A percentile compares a stretch with the other conserved stretches of the same genome.
Evolutionary conservation across 2,113 vertebrate species (phyloP).

Genomic region (Zosterops japonicus): DNA sequence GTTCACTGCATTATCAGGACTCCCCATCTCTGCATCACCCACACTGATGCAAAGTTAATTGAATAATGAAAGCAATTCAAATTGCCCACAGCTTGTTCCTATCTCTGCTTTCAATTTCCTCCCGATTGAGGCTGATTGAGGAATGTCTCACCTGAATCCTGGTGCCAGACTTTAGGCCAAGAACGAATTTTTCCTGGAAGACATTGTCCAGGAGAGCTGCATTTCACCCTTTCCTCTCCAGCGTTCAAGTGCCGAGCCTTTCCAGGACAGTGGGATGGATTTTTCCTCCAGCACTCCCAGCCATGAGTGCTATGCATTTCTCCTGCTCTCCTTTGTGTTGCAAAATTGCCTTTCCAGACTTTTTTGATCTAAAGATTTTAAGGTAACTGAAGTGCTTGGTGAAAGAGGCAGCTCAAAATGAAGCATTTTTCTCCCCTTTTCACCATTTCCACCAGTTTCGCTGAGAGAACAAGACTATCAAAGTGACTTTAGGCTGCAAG

Average conservation of each 20-base stretch:
- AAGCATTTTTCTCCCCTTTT: neutral
- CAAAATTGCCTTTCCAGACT: neutral
- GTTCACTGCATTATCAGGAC: neutral
- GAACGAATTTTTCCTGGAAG: neutral
- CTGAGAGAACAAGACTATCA: neutral
- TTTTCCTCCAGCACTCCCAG: neutral
- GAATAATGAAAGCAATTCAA: slow-evolving; percentile 10
- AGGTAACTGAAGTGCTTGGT: neutral
- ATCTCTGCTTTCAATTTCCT: slow-evolving; percentile 4
- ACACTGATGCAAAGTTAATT: neutral
- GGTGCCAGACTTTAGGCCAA: neutral
- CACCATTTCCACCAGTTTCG: neutral
- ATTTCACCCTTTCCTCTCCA: neutral
- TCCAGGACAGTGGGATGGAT: neutral
- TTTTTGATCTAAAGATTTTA: neutral
- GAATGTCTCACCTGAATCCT: neutral
- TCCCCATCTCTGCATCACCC: neutral
- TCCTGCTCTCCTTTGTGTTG: neutral
- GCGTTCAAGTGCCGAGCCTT: neutral
- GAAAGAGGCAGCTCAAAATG: neutral
- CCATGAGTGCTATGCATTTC: neutral
- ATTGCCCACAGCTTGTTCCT: neutral
- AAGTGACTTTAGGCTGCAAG: neutral
- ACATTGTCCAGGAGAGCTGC: neutral
- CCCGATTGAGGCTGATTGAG: neutral